Evolutionary conservation across 1,140 invertebrate species (phyloP), one percentile per base, ranked within the genome.

Genomic region (Anastatus disparis): DNA sequence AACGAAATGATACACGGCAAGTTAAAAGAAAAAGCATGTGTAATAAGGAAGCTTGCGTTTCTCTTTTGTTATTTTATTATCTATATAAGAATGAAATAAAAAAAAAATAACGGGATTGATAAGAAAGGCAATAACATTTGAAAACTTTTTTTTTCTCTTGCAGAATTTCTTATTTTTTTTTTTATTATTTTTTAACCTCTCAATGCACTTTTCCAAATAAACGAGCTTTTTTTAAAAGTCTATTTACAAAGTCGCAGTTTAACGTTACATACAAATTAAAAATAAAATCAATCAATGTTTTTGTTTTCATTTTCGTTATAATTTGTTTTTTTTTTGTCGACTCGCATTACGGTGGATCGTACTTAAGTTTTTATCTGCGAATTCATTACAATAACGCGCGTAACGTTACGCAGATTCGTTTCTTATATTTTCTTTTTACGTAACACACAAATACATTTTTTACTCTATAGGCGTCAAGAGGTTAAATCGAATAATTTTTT

Each of bases 221-320:
- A 58, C 15, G 42, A 56, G 20, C 27, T 40, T 44, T 15, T 44
- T 44, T 70, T 46, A 38, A 56, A 64, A 42, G 31, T 48, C 40
- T 66, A 71, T 66, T 59, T 71, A 71, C 62, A 71, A 61, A 59
- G 35, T 65, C 62, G 20, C 31, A 66, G 31, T 66, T 15, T 66
- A 42, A 61, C 40, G 22, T 64, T 58, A 56, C 40, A 15, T 65
- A 52, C 29, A 53, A 64, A 71, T 63, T 38, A 58, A 56, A 71
- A 44, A 20, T 20, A 48, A 50, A n/a, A n/a, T 46, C n/a, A 56
- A 59, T 20, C 20, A 55, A 20, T 24, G 22, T 59, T 1, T 9
- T 53, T n/a, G n/a, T 29, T 7, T 52, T 58, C n/a, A n/a, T n/a
- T n/a, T n/a, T n/a, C n/a, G n/a, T n/a, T n/a, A n/a, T n/a, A n/a